phyloP scores from a whole-genome alignment of 2,113 vertebrate species.

The Barnardius zonarius region DNA sequence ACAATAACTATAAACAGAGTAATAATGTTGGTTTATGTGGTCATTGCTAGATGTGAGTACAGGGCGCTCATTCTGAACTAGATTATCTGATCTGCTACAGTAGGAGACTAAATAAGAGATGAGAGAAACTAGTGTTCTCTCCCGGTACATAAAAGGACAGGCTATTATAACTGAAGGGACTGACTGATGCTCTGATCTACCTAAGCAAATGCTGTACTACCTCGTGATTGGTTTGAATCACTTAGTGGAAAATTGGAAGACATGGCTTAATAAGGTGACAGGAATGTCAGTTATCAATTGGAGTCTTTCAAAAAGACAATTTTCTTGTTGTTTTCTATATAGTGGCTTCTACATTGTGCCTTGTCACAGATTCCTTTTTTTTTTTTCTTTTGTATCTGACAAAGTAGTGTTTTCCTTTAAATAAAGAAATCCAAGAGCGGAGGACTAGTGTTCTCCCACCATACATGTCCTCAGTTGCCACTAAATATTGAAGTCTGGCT shows the following conservation, averaged over 20 bases:
- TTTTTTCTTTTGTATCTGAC: not conserved
- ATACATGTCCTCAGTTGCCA: not conserved
- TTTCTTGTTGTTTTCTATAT: conserved; percentile 27
- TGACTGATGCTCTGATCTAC: not conserved
- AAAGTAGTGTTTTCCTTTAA: conserved; percentile 19
- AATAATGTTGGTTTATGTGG: not conserved
- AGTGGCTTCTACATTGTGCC: conserved; percentile 5
- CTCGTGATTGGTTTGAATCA: not conserved
- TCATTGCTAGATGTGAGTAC: not conserved
- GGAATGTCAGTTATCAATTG: conserved; percentile 1
- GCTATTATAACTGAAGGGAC: not conserved
- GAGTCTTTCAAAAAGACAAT: not conserved
- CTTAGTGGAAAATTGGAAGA: not conserved
- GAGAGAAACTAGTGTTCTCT: not conserved
- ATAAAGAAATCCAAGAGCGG: not conserved
- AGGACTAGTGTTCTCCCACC: not conserved
- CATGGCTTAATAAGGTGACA: not conserved
- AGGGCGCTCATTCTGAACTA: not conserved
- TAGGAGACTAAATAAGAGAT: not conserved
- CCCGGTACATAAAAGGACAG: fast-evolving
- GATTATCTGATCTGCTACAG: not conserved
- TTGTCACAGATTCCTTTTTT: not conserved
- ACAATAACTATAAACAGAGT: not conserved
- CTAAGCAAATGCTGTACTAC: conserved; percentile 2
- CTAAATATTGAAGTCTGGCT: conserved; percentile 6